These are phyloP conservation scores for Sesamia inferens DNA, from an alignment of 2,888 invertebrate species.

Conservation along the genomic window DNA sequence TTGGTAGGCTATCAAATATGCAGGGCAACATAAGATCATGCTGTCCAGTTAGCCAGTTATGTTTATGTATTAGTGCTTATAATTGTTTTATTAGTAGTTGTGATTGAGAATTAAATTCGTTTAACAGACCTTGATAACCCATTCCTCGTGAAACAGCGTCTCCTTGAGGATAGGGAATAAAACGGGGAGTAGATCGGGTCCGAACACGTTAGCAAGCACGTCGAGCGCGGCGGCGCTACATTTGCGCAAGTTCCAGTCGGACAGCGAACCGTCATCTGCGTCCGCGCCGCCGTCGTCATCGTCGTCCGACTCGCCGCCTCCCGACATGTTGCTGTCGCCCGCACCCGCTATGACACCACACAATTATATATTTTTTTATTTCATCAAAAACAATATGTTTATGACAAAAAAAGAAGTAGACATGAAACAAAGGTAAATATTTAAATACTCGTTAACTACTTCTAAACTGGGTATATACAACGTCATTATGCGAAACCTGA, in stretches of 20 bases:
- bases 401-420: background rate
- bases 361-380: background rate
- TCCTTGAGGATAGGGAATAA: conserved; percentile 99
- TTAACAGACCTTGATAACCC: conserved; percentile 96
- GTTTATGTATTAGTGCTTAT: background rate
- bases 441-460: no score
- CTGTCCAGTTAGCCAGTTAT: background rate
- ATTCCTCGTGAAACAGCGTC: conserved; percentile 97
- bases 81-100: background rate
- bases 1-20: background rate
- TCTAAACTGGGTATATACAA: background rate
- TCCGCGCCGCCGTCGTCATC: conserved; percentile 95
- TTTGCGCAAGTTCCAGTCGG: conserved; percentile 99
- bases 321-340: conserved; percentile 89
- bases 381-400: background rate
- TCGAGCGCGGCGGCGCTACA: conserved; percentile 99
- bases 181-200: conserved; percentile 97
- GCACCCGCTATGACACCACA: conserved; percentile 78
- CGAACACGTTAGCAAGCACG: conserved; percentile 98
- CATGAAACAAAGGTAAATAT: background rate
- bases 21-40: background rate
- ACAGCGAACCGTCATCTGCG: conserved; percentile 96
- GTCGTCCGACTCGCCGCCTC: conserved; percentile 92
- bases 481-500: no score
- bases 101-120: background rate